Conservation (phyloP, 2,888 invertebrate genomes). For the Gymnoscelis rufifasciata region DNA sequence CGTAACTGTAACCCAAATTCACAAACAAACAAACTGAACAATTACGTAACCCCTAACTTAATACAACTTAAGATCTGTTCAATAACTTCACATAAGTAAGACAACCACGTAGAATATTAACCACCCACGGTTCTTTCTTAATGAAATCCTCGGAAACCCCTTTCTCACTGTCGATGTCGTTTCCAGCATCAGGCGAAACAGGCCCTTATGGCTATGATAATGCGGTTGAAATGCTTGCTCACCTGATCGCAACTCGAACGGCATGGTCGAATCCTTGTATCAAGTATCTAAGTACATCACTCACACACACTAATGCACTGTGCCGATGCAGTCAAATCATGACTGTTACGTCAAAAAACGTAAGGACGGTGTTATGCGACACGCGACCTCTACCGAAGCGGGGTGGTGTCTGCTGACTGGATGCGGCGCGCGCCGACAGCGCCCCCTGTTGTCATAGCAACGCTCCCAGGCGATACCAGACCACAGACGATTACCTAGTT, state of each 20-base stretch:
- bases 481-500: constrained; percentile 8
- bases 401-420: constrained; percentile 63
- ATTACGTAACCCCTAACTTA: constrained; percentile 9
- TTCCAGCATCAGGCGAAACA: constrained; percentile 19
- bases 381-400: constrained; percentile 59
- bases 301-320: constrained; percentile 43
- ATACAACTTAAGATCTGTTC: constrained; percentile 18
- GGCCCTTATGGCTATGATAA: constrained; percentile 23
- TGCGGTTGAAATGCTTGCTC: constrained; percentile 45
- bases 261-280: constrained; percentile 53
- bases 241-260: constrained; percentile 75
- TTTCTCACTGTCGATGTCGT: constrained; percentile 25
- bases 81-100: constrained; percentile 18
- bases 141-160: constrained; percentile 29
- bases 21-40: constrained; percentile 8
- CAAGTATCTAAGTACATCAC: constrained; percentile 45
- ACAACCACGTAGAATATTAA: constrained; percentile 17
- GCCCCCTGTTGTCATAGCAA: constrained; percentile 67
- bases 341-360: constrained; percentile 53
- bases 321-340: constrained; percentile 35
- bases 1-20: constrained; percentile 9
- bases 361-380: constrained; percentile 46
- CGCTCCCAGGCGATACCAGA: constrained; percentile 63
- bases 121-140: constrained; percentile 17
- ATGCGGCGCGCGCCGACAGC: constrained; percentile 73